These are phyloP conservation scores for Drosophila dives DNA, from an alignment of 2,888 invertebrate genomes.

Conservation along the genomic window DNA sequence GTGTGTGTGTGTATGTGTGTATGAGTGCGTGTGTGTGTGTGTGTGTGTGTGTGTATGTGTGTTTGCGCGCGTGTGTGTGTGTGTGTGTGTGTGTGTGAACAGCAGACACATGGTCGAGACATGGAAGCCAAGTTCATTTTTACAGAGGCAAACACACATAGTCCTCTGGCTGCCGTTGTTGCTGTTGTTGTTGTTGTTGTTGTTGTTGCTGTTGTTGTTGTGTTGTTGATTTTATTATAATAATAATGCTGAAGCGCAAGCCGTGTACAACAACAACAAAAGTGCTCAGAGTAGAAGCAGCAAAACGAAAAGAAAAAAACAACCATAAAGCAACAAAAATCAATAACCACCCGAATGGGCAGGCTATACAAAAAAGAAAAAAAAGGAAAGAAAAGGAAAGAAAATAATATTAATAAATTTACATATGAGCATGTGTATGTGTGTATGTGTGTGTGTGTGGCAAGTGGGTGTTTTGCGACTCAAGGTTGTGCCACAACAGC, in stretches of 20 bases:
- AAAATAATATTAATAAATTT: constrained; percentile 5
- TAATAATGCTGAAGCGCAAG: constrained; percentile 63
- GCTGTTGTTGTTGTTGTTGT: constrained; percentile 6
- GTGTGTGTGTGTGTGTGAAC: constrained; percentile 13
- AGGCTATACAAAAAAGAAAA: constrained; percentile 28
- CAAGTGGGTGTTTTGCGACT: constrained; percentile 39
- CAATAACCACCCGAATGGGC: constrained; percentile 73
- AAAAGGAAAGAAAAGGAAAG: not conserved
- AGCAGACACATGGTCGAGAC: constrained; percentile 54
- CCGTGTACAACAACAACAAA: constrained; percentile 17
- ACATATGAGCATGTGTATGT: constrained; percentile 5
- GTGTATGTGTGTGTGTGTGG: constrained; percentile 26
- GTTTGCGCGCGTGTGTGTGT: not conserved
- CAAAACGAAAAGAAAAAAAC: constrained; percentile 22
- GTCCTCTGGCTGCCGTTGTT: not conserved
- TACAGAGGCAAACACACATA: constrained; percentile 18
- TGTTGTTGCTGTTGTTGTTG: constrained; percentile 15
- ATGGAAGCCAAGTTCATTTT: constrained; percentile 61
- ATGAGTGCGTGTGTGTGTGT: constrained; percentile 2
- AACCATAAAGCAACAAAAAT: constrained; percentile 58
- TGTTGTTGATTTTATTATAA: constrained; percentile 74
- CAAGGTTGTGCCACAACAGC: constrained; percentile 62
- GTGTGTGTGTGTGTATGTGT: no score
- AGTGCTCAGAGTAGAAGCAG: constrained; percentile 1
- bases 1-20: not conserved